Percentiles rank a stretch among this genome's conserved stretches.
These are phyloP conservation scores for Solenodon paradoxus DNA, from an alignment of 2,113 vertebrate genomes.

Conservation along the genomic window DNA sequence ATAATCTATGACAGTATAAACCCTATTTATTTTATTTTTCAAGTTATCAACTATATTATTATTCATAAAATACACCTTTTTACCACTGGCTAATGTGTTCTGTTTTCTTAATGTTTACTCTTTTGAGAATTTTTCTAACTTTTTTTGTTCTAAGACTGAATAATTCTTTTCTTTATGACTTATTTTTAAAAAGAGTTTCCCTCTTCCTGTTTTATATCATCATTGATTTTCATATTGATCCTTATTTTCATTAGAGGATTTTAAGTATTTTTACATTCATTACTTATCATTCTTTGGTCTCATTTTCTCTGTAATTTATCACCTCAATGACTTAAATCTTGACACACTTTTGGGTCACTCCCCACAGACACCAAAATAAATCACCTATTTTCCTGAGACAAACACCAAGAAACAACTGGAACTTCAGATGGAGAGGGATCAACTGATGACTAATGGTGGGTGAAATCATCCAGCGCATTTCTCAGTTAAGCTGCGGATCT, in stretches of 20 bases:
- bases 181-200: background rate
- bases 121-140: background rate
- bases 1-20: background rate
- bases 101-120: background rate
- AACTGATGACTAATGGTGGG: too few relatives aligned
- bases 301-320: background rate
- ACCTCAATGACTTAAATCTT: background rate
- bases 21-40: background rate
- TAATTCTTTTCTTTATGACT: background rate
- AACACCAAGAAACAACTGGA: too few relatives aligned
- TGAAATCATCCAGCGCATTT: too few relatives aligned
- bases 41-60: background rate
- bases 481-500: too few relatives aligned
- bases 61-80: background rate
- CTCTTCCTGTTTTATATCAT: background rate
- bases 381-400: too few relatives aligned
- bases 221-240: background rate
- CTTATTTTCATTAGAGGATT: background rate
- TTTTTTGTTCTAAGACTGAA: background rate
- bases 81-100: background rate
- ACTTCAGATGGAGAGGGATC: too few relatives aligned
- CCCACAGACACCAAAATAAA: too few relatives aligned
- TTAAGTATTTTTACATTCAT: conserved; percentile 11
- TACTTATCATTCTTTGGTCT: background rate
- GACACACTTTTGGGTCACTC: too few relatives aligned